Percentiles rank a stretch among this genome's conserved stretches.
Conservation (phyloP, 2,888 invertebrate species). For the Urechis unicinctus region DNA sequence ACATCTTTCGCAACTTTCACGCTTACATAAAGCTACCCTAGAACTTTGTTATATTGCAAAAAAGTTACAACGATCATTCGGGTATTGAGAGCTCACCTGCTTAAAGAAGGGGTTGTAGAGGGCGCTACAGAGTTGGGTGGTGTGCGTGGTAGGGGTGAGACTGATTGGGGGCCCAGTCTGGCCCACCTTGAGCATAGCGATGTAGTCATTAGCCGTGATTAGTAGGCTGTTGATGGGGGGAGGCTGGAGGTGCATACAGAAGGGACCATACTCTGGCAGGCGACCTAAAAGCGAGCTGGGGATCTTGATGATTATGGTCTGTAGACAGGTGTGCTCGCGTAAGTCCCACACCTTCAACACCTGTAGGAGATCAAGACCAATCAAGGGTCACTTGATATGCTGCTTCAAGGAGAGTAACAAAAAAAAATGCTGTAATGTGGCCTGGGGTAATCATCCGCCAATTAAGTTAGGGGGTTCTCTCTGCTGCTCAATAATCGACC, state of each 20-base stretch:
- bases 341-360: constrained; percentile 49
- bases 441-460: too few species aligned
- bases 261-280: constrained; percentile 48
- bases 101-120: constrained; percentile 46
- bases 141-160: constrained; percentile 34
- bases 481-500: too few species aligned
- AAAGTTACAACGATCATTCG: too few species aligned
- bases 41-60: too few species aligned
- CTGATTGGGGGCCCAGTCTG: constrained; percentile 28
- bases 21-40: too few species aligned
- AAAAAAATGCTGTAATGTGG: too few species aligned
- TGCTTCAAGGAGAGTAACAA: too few species aligned
- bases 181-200: constrained; percentile 39
- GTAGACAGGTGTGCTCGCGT: constrained; percentile 45
- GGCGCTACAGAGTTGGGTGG: constrained; percentile 44
- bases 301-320: constrained; percentile 44
- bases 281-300: constrained; percentile 43
- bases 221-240: constrained; percentile 30
- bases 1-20: too few species aligned
- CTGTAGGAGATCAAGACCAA: too few species aligned
- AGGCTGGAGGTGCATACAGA: constrained; percentile 38
- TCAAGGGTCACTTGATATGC: too few species aligned
- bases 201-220: constrained; percentile 48
- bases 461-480: too few species aligned
- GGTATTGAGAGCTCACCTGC: too few species aligned